Evolutionary conservation across 2,888 invertebrate species (phyloP), one percentile per base, ranked within the genome.

Genomic region (Agrochola lota): DNA sequence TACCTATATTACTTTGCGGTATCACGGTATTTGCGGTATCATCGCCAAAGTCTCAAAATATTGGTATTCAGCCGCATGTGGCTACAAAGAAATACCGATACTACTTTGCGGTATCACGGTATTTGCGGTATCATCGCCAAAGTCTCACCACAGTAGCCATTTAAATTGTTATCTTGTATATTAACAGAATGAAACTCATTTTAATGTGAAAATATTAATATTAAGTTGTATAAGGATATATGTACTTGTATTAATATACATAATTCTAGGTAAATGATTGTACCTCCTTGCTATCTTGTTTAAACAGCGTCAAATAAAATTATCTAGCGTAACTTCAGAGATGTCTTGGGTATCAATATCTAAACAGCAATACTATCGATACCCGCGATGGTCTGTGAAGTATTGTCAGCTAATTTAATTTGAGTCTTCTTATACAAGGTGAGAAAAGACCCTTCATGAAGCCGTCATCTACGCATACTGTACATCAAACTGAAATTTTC

Each of bases 91-190:
- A 26, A 30, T 30, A 63, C 62, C 77, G 46, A 3, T 46, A 68
- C 15, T 35, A 35, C 8, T 59, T 73, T 15, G 57, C 40, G 55
- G 7, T 69, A 69, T 57, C 11, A 23, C 35, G 35, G 20, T 52
- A 35, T 71, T 52, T 4, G 15, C 73, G 72, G 66, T 78, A 71
- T 12, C 12, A 30, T 81, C 17, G 23, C 46, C 55, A 71, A 66
- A 75, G 79, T 74, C 72, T 81, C 74, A 80, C 67, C 74, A 79
- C 80, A 70, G 64, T 71, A 59, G 77, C 84, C 76, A 83, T 81
- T 71, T 73, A 80, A 63, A 87, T 83, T 85, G 87, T 89, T 89
- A 88, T 83, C 75, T 78, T 88, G 80, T 83, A 87, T 85, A 83
- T 78, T 88, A 85, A 87, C 78, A 71, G 77, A 85, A 81, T 78